phyloP scores from a whole-genome alignment of 30 jellyfish, hydroid and myxozoan species.

The Chironex yamaguchii region DNA sequence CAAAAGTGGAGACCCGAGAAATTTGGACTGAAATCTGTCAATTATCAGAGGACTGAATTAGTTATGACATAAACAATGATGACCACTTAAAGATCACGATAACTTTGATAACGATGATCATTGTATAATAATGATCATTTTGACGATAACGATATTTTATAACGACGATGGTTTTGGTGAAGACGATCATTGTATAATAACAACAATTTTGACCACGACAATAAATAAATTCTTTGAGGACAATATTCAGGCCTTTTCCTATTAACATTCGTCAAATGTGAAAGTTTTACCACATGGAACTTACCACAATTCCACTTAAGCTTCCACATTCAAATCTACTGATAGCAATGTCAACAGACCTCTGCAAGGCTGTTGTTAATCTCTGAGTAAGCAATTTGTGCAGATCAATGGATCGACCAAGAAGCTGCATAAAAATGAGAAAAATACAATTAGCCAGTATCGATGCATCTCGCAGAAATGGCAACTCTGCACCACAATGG shows the following conservation, averaged over 20 bases:
- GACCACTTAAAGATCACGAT: neutral
- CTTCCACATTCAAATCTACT: conserved; percentile 95
- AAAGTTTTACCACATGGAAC: neutral
- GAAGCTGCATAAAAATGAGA: too few species aligned
- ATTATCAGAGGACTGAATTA: too few species aligned
- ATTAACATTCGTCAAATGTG: neutral
- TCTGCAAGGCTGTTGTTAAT: conserved; percentile 76
- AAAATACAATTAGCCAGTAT: too few species aligned
- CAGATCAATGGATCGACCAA: conserved; percentile 95
- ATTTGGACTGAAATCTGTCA: too few species aligned
- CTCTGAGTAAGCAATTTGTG: conserved; percentile 90
- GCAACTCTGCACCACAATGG: too few species aligned
- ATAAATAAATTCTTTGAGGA: neutral
- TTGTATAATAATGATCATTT: neutral
- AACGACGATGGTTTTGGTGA: neutral
- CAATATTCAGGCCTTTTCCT: neutral
- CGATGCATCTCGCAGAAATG: too few species aligned
- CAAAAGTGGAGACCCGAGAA: too few species aligned
- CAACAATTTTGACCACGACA: neutral
- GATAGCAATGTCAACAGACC: conserved; percentile 85
- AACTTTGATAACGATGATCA: neutral
- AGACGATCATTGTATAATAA: neutral
- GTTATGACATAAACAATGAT: too few species aligned
- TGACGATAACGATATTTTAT: neutral
- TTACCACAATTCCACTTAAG: conserved; percentile 86